Percentiles rank a stretch among this genome's conserved stretches.
These are phyloP conservation scores for Leptopilina myrica DNA, from an alignment of 2,888 invertebrate species.

Conservation along the genomic window DNA sequence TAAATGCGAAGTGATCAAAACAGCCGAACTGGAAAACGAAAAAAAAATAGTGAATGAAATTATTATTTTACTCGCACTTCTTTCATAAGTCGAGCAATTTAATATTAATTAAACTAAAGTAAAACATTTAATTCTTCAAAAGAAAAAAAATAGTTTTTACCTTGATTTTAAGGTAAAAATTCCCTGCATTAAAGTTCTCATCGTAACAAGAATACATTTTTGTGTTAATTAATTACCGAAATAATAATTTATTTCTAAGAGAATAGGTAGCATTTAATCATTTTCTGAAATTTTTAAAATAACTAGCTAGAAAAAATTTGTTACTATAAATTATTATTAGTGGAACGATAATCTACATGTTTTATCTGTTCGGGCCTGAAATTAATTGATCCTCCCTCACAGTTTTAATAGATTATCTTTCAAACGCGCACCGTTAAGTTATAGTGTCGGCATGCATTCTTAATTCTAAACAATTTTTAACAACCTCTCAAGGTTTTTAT, in stretches of 20 bases:
- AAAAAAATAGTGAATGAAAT: too few relatives aligned
- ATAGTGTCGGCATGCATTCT: slow-evolving; percentile 21
- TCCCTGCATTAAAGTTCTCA: too few relatives aligned
- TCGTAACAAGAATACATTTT: too few relatives aligned
- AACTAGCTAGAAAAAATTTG: background rate
- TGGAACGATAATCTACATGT: background rate
- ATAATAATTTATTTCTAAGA: too few relatives aligned
- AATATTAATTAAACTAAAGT: too few relatives aligned
- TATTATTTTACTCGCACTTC: too few relatives aligned
- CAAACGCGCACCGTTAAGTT: slow-evolving; percentile 15
- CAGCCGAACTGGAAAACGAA: background rate
- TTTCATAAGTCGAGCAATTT: too few relatives aligned
- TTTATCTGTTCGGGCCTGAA: background rate
- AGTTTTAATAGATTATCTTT: slow-evolving; percentile 23
- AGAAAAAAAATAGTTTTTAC: too few relatives aligned
- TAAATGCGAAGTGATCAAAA: slow-evolving; percentile 44
- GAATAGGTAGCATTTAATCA: too few relatives aligned
- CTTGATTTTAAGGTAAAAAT: too few relatives aligned
- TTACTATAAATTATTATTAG: slow-evolving; percentile 2
- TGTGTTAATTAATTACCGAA: too few relatives aligned
- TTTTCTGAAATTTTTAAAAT: background rate
- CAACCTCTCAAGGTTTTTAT: slow-evolving; percentile 32
- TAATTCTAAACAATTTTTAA: slow-evolving; percentile 11
- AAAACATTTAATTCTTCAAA: too few relatives aligned
- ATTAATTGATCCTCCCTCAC: slow-evolving; percentile 30